phyloP scores from a whole-genome alignment of 1,140 invertebrate genomes.

The Platorchestia sp. region DNA sequence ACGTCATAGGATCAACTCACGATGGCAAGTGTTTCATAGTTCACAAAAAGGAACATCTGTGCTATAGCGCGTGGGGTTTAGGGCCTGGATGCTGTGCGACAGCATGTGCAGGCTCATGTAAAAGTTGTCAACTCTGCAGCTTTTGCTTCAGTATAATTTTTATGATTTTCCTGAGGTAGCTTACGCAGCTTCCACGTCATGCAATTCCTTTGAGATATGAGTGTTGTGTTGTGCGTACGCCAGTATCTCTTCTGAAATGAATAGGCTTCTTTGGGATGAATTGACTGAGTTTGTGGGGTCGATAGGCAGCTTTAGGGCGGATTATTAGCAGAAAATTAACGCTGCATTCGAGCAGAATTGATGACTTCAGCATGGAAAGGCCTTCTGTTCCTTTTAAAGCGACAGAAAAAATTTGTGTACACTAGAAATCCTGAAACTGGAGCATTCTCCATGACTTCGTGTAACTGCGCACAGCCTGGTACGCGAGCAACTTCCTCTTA shows the following conservation, averaged over 20 bases:
- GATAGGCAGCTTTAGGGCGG: too few species aligned
- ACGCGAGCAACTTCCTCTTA: too few species aligned
- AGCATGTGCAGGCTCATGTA: neutral
- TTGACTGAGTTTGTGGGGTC: too few species aligned
- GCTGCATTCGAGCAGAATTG: neutral
- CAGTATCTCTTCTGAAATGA: neutral
- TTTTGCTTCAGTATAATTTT: neutral
- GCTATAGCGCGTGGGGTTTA: neutral
- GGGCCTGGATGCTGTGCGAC: neutral
- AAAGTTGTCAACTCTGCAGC: neutral
- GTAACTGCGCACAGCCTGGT: too few species aligned
- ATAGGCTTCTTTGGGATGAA: neutral
- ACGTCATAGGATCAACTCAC: neutral
- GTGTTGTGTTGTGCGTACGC: neutral
- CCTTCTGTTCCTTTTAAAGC: neutral
- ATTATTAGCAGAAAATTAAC: neutral
- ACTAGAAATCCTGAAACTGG: too few species aligned
- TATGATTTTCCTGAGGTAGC: neutral
- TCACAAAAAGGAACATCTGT: neutral
- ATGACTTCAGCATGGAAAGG: too few species aligned
- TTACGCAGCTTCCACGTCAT: neutral
- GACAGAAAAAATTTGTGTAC: neutral
- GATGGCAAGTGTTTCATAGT: neutral
- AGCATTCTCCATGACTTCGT: too few species aligned
- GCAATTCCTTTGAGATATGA: neutral